Evolutionary conservation across 2,113 vertebrate species (phyloP).

Genomic region (Pundamilia nyererei): DNA sequence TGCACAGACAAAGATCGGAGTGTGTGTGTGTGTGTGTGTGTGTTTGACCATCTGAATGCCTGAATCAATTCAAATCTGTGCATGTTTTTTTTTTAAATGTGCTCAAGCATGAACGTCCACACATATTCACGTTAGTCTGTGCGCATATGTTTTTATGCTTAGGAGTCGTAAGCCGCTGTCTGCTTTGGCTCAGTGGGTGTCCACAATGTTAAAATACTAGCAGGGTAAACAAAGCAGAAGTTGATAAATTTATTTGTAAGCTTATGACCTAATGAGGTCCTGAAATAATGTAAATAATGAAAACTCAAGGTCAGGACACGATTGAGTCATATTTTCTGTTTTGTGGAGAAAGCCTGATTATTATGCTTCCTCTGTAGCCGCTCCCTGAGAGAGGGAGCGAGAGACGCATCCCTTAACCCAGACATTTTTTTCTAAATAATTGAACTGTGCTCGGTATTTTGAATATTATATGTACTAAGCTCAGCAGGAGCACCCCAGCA

Average conservation of each 20-base stretch:
- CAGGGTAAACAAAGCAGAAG: not conserved
- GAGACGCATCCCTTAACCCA: conserved; percentile 17
- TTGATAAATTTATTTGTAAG: not conserved
- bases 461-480: conserved; percentile 40
- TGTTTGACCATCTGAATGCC: not conserved
- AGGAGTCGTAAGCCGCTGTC: not conserved
- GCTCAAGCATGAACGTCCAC: not conserved
- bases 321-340: not conserved
- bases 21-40: no score
- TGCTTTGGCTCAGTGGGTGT: not conserved
- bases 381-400: not conserved
- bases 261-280: not conserved
- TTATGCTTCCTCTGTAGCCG: not conserved
- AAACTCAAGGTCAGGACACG: not conserved
- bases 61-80: not conserved
- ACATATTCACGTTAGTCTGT: not conserved
- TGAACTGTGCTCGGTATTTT: conserved; percentile 32
- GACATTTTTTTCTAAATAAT: conserved; percentile 54
- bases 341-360: not conserved
- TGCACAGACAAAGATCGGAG: not conserved
- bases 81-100: not conserved
- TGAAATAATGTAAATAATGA: not conserved
- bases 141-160: not conserved
- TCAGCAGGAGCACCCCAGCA: not conserved
- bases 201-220: not conserved